Conservation (phyloP, 2,888 invertebrate genomes). For the Leptinotarsa haldemani region DNA sequence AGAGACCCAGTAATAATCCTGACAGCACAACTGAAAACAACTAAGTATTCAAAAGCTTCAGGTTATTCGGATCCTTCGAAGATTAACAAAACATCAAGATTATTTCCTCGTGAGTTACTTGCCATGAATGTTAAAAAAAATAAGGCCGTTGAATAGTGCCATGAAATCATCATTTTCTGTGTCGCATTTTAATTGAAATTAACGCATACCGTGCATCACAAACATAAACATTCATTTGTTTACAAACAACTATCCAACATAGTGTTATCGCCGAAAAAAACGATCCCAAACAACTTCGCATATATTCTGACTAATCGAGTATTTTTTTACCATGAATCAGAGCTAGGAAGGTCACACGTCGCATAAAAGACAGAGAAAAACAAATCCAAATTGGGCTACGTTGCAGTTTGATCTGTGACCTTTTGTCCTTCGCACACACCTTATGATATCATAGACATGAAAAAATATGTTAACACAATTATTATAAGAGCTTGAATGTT, state of each 20-base stretch:
- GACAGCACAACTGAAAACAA: no score
- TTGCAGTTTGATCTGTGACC: constrained; percentile 13
- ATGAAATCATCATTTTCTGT: constrained; percentile 3
- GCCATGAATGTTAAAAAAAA: neutral
- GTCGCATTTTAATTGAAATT: neutral
- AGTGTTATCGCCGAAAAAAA: constrained; percentile 9
- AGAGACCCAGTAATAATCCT: no score
- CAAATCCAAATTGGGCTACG: constrained; percentile 16
- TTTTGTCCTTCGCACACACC: constrained; percentile 12
- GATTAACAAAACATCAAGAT: no score
- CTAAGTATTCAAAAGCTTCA: no score
- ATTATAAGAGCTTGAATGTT: constrained; percentile 10
- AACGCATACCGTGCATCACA: neutral
- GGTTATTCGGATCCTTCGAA: no score
- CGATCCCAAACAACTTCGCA: neutral
- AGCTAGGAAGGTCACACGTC: neutral
- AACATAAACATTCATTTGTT: constrained; percentile 1
- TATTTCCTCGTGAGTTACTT: neutral
- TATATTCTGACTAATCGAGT: neutral
- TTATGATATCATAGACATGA: constrained; percentile 15
- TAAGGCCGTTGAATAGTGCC: neutral
- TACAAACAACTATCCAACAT: neutral
- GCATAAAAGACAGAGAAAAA: constrained; percentile 6
- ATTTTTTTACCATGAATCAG: constrained; percentile 9
- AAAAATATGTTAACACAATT: constrained; percentile 4